Percentiles rank a stretch among this genome's conserved stretches.
Evolutionary conservation across 2,797 vertebrate species (phyloP).

Genomic region (Alfaro cultratus): DNA sequence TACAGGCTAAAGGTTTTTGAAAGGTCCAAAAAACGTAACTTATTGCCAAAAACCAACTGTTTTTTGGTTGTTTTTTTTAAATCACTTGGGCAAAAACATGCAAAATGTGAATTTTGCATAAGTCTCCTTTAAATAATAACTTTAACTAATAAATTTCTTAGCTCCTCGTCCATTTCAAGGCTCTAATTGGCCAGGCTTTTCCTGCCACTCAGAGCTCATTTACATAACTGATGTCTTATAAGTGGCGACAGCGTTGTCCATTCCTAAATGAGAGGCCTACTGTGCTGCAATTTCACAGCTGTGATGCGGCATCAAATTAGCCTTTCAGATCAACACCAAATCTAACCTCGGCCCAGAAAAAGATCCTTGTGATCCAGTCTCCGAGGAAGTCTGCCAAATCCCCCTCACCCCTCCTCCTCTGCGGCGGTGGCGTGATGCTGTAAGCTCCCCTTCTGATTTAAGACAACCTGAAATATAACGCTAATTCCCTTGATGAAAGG

Average conservation of each 20-base stretch:
- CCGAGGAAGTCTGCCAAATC: slow-evolving; percentile 57
- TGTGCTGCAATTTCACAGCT: slow-evolving; percentile 71
- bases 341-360: slow-evolving; percentile 72
- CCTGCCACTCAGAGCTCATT: slow-evolving; percentile 31
- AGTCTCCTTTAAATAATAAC: slow-evolving; percentile 7
- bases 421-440: slow-evolving; percentile 59
- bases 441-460: slow-evolving; percentile 76
- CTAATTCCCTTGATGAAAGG: slow-evolving; percentile 75
- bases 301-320: slow-evolving; percentile 79
- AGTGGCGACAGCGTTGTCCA: slow-evolving; percentile 55
- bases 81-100: too few relatives aligned
- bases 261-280: slow-evolving; percentile 56
- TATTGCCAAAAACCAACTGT: too few relatives aligned
- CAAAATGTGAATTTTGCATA: too few relatives aligned
- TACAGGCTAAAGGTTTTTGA: too few relatives aligned
- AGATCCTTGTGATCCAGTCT: slow-evolving; percentile 67
- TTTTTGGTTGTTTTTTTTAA: too few relatives aligned
- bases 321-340: slow-evolving; percentile 77
- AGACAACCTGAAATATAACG: slow-evolving; percentile 81
- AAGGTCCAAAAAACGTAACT: too few relatives aligned
- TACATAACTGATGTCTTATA: slow-evolving; percentile 57
- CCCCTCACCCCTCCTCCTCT: slow-evolving; percentile 46
- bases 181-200: neutral
- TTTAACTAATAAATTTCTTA: slow-evolving; percentile 31
- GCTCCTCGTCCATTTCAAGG: slow-evolving; percentile 13